Base-by-base conservation (phyloP, 2,888 invertebrate genomes). In the Xylota segnis region DNA sequence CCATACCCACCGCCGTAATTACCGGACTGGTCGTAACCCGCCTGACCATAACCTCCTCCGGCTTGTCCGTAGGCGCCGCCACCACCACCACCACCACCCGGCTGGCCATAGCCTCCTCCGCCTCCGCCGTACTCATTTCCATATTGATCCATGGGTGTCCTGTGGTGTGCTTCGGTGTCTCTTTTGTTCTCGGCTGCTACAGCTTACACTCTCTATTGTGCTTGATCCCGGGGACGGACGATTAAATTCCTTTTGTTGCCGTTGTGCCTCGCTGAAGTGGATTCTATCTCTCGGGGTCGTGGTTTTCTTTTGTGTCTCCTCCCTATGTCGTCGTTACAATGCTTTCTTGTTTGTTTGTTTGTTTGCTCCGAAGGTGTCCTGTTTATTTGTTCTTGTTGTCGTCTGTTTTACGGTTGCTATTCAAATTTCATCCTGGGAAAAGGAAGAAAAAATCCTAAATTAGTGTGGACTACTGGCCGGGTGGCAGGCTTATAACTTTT, bases 91-190 rank as follows among this genome's bases (percentile, higher is more conserved):
- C 23, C 23, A 23, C 91, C 90, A 16, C 83, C 81, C 18, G 86
- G 74, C 45, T 90, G 90, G 1, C 83, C 89, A 68, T 89, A 89
- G 18, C 89, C 89, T 5, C 87, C 88, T 7, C 88, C 89, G 72
- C 87, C 89, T 5, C 89, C 89, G 59, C 89, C 90, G 34, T 90
- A 91, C 65, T 89, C 89, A 14, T 82, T 83, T 82, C 88, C 74
- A 74, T 79, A 90, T 90, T 87, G 90, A 89, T 87, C 90, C 91
- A 71, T 91, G 89, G 52, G n/a, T 65, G 59, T 56, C 29, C 40
- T 43, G 40, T 32, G 18, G 10, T 63, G 43, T 14, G 37, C 34
- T 74, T 34, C 14, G n/a, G n/a, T n/a, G 34, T 23, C 27, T 50
- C 27, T 50, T 56, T 50, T 68, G 47, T 77, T 61, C 66, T 68